Evolutionary conservation across 2,797 vertebrate species (phyloP).

Genomic region (Sandelia bainsii): DNA sequence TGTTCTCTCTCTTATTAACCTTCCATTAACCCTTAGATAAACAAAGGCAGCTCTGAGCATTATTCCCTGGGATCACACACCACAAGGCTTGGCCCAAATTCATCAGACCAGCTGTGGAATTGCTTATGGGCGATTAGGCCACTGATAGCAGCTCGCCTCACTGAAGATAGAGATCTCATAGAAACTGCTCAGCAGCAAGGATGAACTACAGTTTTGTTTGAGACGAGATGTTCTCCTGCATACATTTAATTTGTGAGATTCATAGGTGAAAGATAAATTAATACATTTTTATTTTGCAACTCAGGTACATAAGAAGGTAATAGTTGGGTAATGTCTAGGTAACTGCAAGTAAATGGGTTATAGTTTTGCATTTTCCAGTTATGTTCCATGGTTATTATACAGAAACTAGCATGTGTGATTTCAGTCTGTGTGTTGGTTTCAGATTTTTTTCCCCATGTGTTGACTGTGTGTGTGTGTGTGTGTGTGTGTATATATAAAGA

Average conservation of each 20-base stretch:
- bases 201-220: slow-evolving; percentile 26
- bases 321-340: too few relatives aligned
- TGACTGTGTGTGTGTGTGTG: too few relatives aligned
- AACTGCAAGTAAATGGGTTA: too few relatives aligned
- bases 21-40: slow-evolving; percentile 86
- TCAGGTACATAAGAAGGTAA: too few relatives aligned
- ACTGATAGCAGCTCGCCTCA: slow-evolving; percentile 61
- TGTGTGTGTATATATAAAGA: too few relatives aligned
- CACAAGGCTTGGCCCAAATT: slow-evolving; percentile 74
- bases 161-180: slow-evolving; percentile 62
- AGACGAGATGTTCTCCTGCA: slow-evolving; percentile 20
- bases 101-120: slow-evolving; percentile 76
- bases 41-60: slow-evolving; percentile 67
- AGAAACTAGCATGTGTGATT: too few relatives aligned
- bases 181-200: slow-evolving; percentile 38
- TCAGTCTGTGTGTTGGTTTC: too few relatives aligned
- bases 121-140: slow-evolving; percentile 78
- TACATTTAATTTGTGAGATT: slow-evolving; percentile 12
- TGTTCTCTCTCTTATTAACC: slow-evolving; percentile 83
- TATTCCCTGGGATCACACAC: slow-evolving; percentile 68
- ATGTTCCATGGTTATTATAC: too few relatives aligned
- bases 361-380: too few relatives aligned
- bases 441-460: too few relatives aligned
- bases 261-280: slow-evolving; percentile 18
- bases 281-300: too few relatives aligned